Evolutionary conservation across 1,140 invertebrate species (phyloP), one percentile per base, ranked within the genome.

Genomic region (Tetranychus cinnabarinus): DNA sequence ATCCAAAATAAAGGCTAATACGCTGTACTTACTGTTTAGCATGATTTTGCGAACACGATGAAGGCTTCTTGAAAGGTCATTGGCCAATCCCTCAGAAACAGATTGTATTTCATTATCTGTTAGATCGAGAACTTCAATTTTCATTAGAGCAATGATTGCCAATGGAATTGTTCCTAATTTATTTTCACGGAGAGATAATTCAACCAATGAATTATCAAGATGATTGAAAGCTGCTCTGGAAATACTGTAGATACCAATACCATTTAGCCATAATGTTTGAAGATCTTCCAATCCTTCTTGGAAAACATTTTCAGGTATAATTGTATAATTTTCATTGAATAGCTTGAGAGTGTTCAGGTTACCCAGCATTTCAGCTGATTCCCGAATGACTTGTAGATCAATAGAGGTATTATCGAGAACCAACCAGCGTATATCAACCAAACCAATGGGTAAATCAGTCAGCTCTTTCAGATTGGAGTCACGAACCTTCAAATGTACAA

Each of bases 41-140:
- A 33, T 23, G 8, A 64, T 33, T 45, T 46, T 35, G 55, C 58
- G 62, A 7, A 64, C 34, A 12, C 63, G 39, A 45, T 62, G 62
- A 7, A 64, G 45, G 15, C 63, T 56, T 52, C 50, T 23, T 3
- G 42, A 34, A 5, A 64, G 54, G 23, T 52, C 39, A 31, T 23
- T 37, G 1, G 60, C 57, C n/a, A 52, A 36, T 33, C 37, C 63
- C 45, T 64, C 63, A 13, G 60, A 35, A 45, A 61, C 54, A 0
- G 56, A 39, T 34, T 58, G 45, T 12, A 64, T 64, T 6, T 62
- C 61, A 52, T 64, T 64, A 10, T 36, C 55, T 2, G 31, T 35
- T 23, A 64, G 45, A 42, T 64, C 63, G 8, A 64, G 45, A 62
- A 59, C 54, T 63, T 62, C 63, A n/a, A 64, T 45, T 23, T 62